Evolutionary conservation across 2,797 vertebrate species (phyloP).

Genomic region (Pachyuromys duprasi): DNA sequence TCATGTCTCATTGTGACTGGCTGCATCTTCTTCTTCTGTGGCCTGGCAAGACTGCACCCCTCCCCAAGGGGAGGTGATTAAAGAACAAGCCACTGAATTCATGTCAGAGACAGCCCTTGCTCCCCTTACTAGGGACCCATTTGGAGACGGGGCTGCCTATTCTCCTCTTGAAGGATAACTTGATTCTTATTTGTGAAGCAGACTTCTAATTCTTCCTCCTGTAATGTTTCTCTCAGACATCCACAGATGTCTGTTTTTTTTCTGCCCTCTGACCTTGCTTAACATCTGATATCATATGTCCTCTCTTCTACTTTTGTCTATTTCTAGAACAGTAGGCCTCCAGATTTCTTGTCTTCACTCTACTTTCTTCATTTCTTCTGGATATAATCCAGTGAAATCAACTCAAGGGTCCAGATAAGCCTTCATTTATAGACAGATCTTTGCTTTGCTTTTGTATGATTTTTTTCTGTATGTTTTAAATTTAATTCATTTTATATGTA

Average conservation of each 20-base stretch:
- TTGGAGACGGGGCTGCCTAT: too few relatives aligned
- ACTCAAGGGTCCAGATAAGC: neutral
- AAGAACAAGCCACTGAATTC: too few relatives aligned
- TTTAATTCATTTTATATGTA: neutral
- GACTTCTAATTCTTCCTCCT: neutral
- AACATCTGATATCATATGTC: neutral
- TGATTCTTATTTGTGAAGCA: neutral
- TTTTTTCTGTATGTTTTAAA: neutral
- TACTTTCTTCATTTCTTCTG: neutral
- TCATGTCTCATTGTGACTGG: too few relatives aligned
- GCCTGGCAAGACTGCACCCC: too few relatives aligned
- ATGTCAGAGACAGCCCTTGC: too few relatives aligned
- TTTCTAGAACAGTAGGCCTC: neutral
- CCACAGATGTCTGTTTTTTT: neutral
- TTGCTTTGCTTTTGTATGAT: neutral
- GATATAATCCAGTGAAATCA: neutral
- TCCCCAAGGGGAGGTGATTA: too few relatives aligned
- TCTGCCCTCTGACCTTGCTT: neutral
- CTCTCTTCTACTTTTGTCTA: neutral
- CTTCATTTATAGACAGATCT: neutral
- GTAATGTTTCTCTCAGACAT: neutral
- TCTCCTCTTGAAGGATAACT: neutral
- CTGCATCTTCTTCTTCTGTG: too few relatives aligned
- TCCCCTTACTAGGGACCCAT: too few relatives aligned
- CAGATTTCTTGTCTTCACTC: neutral